Base-by-base conservation (phyloP, 2,888 invertebrate genomes). In the Brachyptera putata region DNA sequence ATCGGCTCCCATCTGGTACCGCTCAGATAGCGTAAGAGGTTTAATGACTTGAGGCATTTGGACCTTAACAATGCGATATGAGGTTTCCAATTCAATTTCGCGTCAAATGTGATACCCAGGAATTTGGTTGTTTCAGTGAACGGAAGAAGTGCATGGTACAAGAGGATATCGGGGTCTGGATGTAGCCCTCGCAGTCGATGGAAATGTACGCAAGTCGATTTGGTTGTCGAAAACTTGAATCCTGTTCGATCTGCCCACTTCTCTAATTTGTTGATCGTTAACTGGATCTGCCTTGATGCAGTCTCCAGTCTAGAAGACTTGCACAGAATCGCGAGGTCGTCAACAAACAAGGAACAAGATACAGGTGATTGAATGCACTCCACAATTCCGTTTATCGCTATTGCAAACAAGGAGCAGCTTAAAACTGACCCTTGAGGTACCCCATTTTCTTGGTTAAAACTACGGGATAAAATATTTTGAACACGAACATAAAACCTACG, bases 391-490 rank as follows among this genome's bases (percentile, higher is more conserved):
- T 50, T 5, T 5, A 61, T 58, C 16, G 50, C 50, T 26, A 61
- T 50, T 18, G 46, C 22, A 11, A 60, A 61, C 9, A 61, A 26
- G 13, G 50, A 36, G 3, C 48, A 50, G 46, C 58, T 56, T 3
- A 60, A 56, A 5, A 62, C 62, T 9, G 55, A 43, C 14, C 59
- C 59, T 46, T 60, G 62, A 3, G 62, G 59, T 2, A 62, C 55
- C 11, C 62, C 62, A 16, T 55, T 56, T 2, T 41, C 30, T 18
- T 53, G 1, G 4, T 9, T 22, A n/a, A 21, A 36, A 2, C 9
- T n/a, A 14, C 16, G 2, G 16, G 59, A 62, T 13, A 43, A 18
- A 21, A 25, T 25, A 13, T 26, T 58, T 16, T 41, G 43, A 30
- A 43, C 22, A 34, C 39, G 24, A 1, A 59, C 53, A 21, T 1